Conservation (phyloP, 2,888 invertebrate species). For the Eueremaeus valkanovi region DNA sequence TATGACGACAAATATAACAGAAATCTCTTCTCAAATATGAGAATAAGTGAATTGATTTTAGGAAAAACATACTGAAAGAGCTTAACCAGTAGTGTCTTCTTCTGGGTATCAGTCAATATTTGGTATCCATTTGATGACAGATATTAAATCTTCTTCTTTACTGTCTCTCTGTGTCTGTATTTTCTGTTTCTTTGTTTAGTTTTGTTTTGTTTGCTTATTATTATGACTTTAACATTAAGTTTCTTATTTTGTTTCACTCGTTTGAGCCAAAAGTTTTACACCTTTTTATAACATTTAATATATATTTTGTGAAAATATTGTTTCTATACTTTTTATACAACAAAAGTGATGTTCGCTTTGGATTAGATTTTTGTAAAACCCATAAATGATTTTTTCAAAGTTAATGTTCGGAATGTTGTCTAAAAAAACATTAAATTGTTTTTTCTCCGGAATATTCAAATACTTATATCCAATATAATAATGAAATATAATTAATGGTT, state of each 20-base stretch:
- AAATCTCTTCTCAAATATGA: constrained; percentile 3
- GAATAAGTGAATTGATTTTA: not conserved
- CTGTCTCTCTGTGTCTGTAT: not conserved
- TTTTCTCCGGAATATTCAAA: not conserved
- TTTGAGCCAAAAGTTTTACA: too few species aligned
- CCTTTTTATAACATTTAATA: too few species aligned
- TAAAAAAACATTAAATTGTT: constrained; percentile 1
- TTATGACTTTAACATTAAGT: not conserved
- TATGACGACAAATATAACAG: constrained; percentile 3
- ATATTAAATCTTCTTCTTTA: not conserved
- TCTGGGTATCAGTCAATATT: too few species aligned
- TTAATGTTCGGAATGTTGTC: not conserved
- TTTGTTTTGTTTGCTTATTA: constrained; percentile 7
- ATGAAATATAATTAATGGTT: constrained; percentile 10
- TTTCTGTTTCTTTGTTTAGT: not conserved
- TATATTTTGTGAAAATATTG: too few species aligned
- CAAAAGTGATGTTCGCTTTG: not conserved
- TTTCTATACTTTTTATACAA: not conserved
- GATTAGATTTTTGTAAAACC: not conserved
- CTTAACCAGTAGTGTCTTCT: not conserved
- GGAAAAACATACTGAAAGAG: not conserved
- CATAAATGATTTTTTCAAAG: not conserved
- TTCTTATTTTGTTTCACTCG: not conserved
- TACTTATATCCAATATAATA: constrained; percentile 1
- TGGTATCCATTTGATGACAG: too few species aligned